Evolutionary conservation across 2,113 vertebrate species (phyloP), one percentile per base, ranked within the genome.

Genomic region (Albula glossodonta): DNA sequence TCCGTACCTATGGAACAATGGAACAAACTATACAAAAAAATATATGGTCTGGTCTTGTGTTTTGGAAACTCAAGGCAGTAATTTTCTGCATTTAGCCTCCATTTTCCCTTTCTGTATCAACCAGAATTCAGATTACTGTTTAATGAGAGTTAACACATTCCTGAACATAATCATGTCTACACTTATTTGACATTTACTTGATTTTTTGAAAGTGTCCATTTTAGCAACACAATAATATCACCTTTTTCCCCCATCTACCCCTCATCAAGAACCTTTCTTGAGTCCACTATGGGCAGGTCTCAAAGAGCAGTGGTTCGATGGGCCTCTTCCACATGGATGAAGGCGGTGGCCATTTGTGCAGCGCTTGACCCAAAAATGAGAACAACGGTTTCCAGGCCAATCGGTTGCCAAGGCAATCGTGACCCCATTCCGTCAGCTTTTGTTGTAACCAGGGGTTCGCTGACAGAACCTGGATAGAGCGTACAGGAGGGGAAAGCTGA

Each of bases 361-460:
- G 56, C 84, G 84, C 84, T 88, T 87, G 87, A 92, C 88, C 85
- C 83, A 83, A 86, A 66, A 91, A 90, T 86, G 86, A 90, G 84
- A 89, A 80, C 87, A 90, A 88, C 84, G 19, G 84, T 86, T 86
- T 89, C 83, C 80, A 88, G 83, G 86, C 49, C 78, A 89, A 92
- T 89, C 80, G 87, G 82, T 88, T 90, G 84, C 89, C 52, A 53
- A 25, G 52, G 83, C 60, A 87, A 90, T 87, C 87, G 22, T 90
- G 91, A 90, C 92, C 92, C 90, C 88, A 88, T 92, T 92, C 63
- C 74, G 31, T 91, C 88, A 89, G 86, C 84, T 90, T 84, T 86
- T 56, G 78, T 88, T 85, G 80, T 78, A 12, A 85, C 81, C 81
- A 1, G 22, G 77, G 83, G 41, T 80, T 52, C 78, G 79, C 63